phyloP scores from a whole-genome alignment of 2,888 invertebrate genomes.

The Melipona beecheii region DNA sequence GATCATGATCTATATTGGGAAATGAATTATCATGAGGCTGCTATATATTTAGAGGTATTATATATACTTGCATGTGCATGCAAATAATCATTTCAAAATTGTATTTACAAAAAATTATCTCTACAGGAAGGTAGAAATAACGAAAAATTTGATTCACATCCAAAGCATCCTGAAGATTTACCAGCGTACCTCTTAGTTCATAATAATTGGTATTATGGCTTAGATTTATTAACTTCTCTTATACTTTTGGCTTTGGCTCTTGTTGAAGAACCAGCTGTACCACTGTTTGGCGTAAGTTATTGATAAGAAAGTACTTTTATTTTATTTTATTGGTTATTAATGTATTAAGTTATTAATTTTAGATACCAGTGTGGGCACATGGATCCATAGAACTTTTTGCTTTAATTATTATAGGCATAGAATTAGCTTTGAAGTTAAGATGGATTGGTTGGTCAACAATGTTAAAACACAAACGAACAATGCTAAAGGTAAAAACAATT shows the following conservation, averaged over 20 bases:
- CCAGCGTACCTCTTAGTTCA: conserved; percentile 95
- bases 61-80: not conserved
- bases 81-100: not conserved
- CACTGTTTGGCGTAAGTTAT: conserved; percentile 87
- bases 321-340: not conserved
- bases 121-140: conserved; percentile 94
- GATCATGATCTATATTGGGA: conserved; percentile 88
- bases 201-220: conserved; percentile 93
- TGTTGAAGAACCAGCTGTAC: conserved; percentile 92
- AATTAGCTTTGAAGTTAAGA: conserved; percentile 91
- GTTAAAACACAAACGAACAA: conserved; percentile 92
- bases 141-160: conserved; percentile 95
- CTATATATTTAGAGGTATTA: conserved; percentile 92
- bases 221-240: conserved; percentile 91
- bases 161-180: conserved; percentile 91
- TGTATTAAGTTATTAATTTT: conserved; percentile 62
- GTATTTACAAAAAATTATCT: conserved; percentile 1
- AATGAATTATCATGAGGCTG: conserved; percentile 95
- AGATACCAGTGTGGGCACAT: conserved; percentile 92
- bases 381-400: conserved; percentile 92
- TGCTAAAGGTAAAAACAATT: conserved; percentile 89
- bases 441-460: conserved; percentile 95
- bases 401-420: conserved; percentile 90
- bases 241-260: conserved; percentile 91
- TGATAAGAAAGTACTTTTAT: not conserved